Conservation (phyloP, 1,140 invertebrate genomes). For the Heliothis virescens region DNA sequence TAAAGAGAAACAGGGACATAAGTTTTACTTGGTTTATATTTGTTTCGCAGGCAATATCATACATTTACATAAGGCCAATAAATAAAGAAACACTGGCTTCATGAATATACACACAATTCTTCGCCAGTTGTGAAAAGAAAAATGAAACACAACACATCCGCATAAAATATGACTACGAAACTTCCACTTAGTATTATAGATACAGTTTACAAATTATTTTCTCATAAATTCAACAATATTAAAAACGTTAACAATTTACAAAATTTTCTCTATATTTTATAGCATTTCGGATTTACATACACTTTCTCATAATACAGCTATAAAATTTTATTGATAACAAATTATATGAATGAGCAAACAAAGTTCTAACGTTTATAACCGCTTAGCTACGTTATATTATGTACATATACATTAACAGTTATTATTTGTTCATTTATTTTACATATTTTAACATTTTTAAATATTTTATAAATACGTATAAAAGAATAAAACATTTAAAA, state of each 20-base stretch:
- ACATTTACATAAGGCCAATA: conserved; percentile 66
- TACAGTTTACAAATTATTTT: conserved; percentile 61
- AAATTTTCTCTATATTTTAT: conserved; percentile 50
- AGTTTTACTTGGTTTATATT: conserved; percentile 64
- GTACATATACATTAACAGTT: conserved; percentile 53
- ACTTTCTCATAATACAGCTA: conserved; percentile 47
- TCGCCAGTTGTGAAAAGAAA: conserved; percentile 42
- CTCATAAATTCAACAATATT: conserved; percentile 66
- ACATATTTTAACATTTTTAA: too few relatives aligned
- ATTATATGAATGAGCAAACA: conserved; percentile 48
- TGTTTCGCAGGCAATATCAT: conserved; percentile 69
- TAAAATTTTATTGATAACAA: conserved; percentile 36
- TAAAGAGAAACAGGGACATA: conserved; percentile 9
- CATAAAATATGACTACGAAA: conserved; percentile 50
- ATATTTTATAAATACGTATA: too few relatives aligned
- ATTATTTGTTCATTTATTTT: too few relatives aligned
- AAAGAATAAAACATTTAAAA: too few relatives aligned
- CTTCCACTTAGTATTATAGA: conserved; percentile 49
- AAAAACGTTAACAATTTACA: conserved; percentile 67
- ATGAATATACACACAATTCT: conserved; percentile 43
- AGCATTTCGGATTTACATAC: conserved; percentile 58
- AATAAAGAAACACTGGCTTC: conserved; percentile 54
- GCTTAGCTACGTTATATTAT: conserved; percentile 54
- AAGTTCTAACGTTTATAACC: conserved; percentile 47
- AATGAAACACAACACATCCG: conserved; percentile 30